phyloP scores from a whole-genome alignment of 2,113 vertebrate genomes.

The Turdus rufiventris region DNA sequence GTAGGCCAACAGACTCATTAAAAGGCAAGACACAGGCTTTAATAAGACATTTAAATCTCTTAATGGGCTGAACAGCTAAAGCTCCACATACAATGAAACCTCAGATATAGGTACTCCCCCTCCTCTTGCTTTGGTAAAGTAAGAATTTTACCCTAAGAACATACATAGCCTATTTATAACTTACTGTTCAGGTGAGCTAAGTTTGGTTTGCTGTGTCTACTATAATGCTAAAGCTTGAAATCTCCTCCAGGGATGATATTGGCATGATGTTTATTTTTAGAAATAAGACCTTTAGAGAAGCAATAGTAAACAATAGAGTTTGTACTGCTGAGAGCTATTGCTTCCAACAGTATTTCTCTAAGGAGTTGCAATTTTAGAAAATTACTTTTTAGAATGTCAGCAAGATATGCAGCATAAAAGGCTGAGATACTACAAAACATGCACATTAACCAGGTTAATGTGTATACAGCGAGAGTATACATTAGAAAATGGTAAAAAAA shows the following conservation, averaged over 20 bases:
- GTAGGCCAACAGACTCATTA: background rate
- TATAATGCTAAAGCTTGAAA: background rate
- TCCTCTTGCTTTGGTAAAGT: background rate
- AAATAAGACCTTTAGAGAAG: background rate
- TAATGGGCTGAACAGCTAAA: background rate
- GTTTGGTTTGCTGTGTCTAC: background rate
- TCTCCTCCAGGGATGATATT: background rate
- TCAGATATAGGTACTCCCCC: background rate
- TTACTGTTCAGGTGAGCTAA: background rate
- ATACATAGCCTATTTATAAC: background rate
- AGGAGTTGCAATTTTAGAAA: background rate
- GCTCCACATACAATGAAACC: background rate
- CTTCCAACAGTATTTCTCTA: background rate
- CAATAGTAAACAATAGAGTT: background rate
- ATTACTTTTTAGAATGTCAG: background rate
- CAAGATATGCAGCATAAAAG: constrained; percentile 6
- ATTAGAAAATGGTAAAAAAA: background rate
- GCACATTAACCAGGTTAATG: constrained; percentile 17
- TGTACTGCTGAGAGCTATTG: background rate
- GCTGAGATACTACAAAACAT: background rate
- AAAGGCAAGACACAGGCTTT: constrained; percentile 40
- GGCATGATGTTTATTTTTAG: background rate
- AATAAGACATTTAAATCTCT: constrained; percentile 1
- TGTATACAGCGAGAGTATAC: background rate
- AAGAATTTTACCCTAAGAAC: background rate